Evolutionary conservation across 2,113 vertebrate genomes (phyloP), one percentile per base, ranked within the genome.

Genomic region (Gymnorhina tibicen): DNA sequence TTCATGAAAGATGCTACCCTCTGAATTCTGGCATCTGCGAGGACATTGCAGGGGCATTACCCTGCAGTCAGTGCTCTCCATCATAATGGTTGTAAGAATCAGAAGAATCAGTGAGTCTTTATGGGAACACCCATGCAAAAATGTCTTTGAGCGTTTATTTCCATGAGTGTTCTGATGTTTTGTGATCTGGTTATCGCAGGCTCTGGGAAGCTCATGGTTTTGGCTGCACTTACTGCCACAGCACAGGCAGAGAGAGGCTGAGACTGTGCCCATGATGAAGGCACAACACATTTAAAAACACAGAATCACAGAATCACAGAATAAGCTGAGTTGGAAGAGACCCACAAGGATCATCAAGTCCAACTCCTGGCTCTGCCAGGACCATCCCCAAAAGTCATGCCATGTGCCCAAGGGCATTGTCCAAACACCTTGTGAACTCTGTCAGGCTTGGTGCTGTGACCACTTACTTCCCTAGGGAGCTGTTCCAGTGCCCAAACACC

Each of bases 401-500:
- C 60, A 7, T 2, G 13, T 30, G 8, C 10, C 50, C 1, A 1
- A 41, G 35, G 49, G 5, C 17, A 55, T 2, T 64, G 10, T 41
- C 44, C 35, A 75, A 56, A 56, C 10, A 2, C 13, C 41, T 13
- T 7, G 2, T 58, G 20, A 56, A 2, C 10, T 75, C 42, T 67
- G 16, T 21, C 60, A 49, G 42, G 26, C 5, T 55, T 41, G 30
- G 30, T 16, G 60, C 35, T 41, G 16, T 66, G 59, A 49, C 20
- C 42, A n/a, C 41, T n/a, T 16, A n/a, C n/a, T n/a, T n/a, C 59
- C 10, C 42, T 58, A 35, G 42, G 42, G 13, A 85, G 10, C 28
- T 75, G 13, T 41, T 26, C 42, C 42, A 41, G 7, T 16, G 50
- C 10, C 42, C 42, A 56, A 0, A 0, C 8, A 42, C 16, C 2